A percentile compares a stretch with the other conserved stretches of the same genome.
Conservation (phyloP, 2,888 invertebrate genomes). For the Acleris literana region DNA sequence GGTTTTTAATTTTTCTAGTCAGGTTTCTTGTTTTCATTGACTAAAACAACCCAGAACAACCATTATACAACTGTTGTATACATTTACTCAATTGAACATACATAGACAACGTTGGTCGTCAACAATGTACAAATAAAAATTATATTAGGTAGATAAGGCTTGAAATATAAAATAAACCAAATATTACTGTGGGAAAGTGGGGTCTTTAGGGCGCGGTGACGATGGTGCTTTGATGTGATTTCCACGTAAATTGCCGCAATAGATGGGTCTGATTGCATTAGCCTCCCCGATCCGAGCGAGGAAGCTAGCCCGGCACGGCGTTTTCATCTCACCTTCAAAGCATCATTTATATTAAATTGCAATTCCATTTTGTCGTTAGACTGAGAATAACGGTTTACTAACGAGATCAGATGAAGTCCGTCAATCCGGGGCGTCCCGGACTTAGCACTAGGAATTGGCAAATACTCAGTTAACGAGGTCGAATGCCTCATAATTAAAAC, state of each 20-base stretch:
- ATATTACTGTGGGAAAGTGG: constrained; percentile 21
- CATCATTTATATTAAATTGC: constrained; percentile 30
- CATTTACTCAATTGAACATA: too few species aligned
- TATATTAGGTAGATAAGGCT: background rate
- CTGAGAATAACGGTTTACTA: constrained; percentile 21
- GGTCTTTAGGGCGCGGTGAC: constrained; percentile 13
- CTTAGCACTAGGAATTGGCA: background rate
- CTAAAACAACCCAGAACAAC: too few species aligned
- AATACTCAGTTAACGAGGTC: constrained; percentile 5
- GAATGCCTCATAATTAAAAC: background rate
- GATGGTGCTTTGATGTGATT: constrained; percentile 55
- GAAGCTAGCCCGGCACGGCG: constrained; percentile 43
- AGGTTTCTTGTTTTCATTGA: too few species aligned
- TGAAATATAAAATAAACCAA: constrained; percentile 4
- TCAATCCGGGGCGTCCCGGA: background rate
- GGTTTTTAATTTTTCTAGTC: too few species aligned
- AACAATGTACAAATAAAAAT: background rate
- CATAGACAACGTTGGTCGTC: too few species aligned
- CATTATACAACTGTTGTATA: too few species aligned
- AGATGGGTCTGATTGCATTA: constrained; percentile 61
- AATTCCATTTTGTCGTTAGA: constrained; percentile 18
- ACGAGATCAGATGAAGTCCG: constrained; percentile 21
- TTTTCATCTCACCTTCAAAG: constrained; percentile 26
- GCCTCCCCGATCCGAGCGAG: constrained; percentile 49
- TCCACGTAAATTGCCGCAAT: constrained; percentile 62